Base-by-base conservation (phyloP, 2,888 invertebrate species). In the Pecten maximus region DNA sequence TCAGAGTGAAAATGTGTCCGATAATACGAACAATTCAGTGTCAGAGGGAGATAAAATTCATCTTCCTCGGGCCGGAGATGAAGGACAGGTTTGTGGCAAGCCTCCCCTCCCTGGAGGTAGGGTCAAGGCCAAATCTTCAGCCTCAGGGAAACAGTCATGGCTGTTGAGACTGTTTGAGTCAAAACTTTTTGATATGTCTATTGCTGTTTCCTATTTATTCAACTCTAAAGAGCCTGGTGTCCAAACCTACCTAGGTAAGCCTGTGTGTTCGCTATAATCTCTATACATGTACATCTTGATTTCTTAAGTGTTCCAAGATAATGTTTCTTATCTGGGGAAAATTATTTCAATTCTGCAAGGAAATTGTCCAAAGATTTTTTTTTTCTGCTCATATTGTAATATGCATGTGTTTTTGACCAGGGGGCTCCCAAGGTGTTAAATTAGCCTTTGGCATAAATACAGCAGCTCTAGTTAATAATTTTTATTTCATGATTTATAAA, bases 171-270 rank as follows among this genome's bases (percentile, higher is more conserved):
- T 99, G 96, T 99, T 99, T 97, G 99, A 99, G 97, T 99, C 99
- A 95, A 99, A 99, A 97, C 98, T 99, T 95, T 99, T 99, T 97
- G 99, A 99, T 97, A 99, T 99, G 98, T 98, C 99, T 94, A 99
- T 99, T 98, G 99, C 99, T 93, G 98, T 99, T 96, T 98, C 99
- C 96, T 99, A 99, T 97, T 97, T 99, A 91, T 99, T 99, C 97
- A 99, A 99, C 97, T 99, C 99, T 86, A 99, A 99, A 97, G 99
- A 99, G 97, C 98, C 99, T 74, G 99, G 99, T 92, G 99, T 99
- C 93, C 98, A 99, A 96, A 98, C 98, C 95, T 99, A 99, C 97
- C 98, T 99, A 96, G 99, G 98, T 98, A 95, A 97, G 97, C 96
- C n/a, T n/a, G n/a, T n/a, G 2, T 54, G n/a, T 23, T n/a, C 23